These are phyloP conservation scores for Heliopora coerulea DNA, from an alignment of 92 coral and sea anemone species.

Conservation along the genomic window DNA sequence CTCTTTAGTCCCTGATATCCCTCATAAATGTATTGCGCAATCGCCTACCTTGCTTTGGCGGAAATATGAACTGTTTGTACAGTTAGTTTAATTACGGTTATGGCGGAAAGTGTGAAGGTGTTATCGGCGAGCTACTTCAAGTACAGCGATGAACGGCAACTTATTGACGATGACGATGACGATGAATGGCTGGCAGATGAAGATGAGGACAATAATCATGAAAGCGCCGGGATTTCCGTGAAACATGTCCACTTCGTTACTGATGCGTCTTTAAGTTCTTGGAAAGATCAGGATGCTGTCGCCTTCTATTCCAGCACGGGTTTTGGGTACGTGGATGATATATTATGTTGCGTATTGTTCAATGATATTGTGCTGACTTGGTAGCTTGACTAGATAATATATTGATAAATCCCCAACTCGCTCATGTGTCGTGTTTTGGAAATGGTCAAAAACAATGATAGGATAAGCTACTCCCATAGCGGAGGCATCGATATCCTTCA, in stretches of 20 bases:
- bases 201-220: slow-evolving; percentile 56
- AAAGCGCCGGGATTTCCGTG: slow-evolving; percentile 61
- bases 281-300: slow-evolving; percentile 78
- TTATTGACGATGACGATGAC: slow-evolving; percentile 48
- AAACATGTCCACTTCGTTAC: slow-evolving; percentile 90
- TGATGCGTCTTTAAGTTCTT: slow-evolving; percentile 85
- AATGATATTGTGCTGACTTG: background rate
- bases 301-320: slow-evolving; percentile 58
- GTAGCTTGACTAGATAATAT: no score
- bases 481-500: no score
- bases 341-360: background rate
- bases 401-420: no score
- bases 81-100: background rate
- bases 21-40: background rate
- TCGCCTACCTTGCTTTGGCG: background rate
- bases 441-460: no score
- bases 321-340: slow-evolving; percentile 59
- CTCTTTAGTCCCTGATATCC: background rate
- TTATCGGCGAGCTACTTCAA: slow-evolving; percentile 30
- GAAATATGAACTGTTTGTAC: no score
- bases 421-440: no score
- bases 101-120: slow-evolving; percentile 20
- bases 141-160: slow-evolving; percentile 41
- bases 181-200: slow-evolving; percentile 52
- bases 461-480: no score